These are phyloP conservation scores for Papilio elwesi DNA, from an alignment of 2,888 invertebrate species.

Conservation along the genomic window DNA sequence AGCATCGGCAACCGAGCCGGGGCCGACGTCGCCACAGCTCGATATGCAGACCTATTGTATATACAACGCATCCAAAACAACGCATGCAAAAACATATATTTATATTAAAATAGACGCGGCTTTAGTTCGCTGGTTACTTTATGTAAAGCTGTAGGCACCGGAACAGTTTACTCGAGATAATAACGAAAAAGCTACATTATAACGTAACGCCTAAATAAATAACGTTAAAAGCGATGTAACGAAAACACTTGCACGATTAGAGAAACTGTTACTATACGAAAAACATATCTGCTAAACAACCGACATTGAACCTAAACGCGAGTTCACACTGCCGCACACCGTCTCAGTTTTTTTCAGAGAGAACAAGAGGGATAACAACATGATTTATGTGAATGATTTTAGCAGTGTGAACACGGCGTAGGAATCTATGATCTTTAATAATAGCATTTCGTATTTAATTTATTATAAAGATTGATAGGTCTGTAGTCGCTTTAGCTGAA, in stretches of 20 bases:
- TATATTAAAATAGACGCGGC: slow-evolving; percentile 33
- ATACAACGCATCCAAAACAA: slow-evolving; percentile 4
- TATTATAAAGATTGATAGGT: too few relatives aligned
- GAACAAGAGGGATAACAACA: too few relatives aligned
- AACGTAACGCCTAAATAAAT: background rate
- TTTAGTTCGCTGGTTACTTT: background rate
- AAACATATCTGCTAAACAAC: background rate
- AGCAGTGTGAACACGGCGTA: too few relatives aligned
- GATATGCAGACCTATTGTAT: too few relatives aligned
- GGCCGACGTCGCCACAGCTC: background rate
- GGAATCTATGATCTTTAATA: too few relatives aligned
- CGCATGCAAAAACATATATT: slow-evolving; percentile 23
- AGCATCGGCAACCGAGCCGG: background rate
- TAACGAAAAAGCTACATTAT: slow-evolving; percentile 3
- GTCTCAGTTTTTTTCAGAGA: too few relatives aligned
- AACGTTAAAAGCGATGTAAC: background rate
- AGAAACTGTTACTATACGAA: background rate
- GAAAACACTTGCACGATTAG: slow-evolving; percentile 2
- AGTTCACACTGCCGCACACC: too few relatives aligned
- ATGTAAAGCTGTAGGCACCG: slow-evolving; percentile 5
- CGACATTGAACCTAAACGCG: too few relatives aligned
- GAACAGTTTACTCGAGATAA: background rate
- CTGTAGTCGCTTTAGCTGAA: too few relatives aligned
- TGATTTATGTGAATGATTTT: too few relatives aligned
- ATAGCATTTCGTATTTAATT: too few relatives aligned